Conservation (phyloP, 2,888 invertebrate genomes). For the Tigriopus californicus region DNA sequence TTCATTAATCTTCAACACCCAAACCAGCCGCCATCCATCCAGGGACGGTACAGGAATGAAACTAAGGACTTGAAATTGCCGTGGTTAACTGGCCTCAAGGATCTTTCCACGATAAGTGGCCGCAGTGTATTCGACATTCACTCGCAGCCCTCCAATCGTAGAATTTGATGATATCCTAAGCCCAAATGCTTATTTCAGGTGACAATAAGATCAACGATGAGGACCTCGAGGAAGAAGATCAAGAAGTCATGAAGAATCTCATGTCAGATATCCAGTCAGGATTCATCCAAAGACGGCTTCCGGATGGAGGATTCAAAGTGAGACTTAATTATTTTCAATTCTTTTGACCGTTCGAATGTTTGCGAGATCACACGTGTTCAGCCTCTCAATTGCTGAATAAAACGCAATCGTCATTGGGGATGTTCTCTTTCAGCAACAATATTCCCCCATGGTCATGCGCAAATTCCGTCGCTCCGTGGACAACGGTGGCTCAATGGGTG, state of each 20-base stretch:
- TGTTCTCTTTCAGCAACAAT: slow-evolving; percentile 15
- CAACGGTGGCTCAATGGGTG: neutral
- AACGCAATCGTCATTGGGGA: neutral
- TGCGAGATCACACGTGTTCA: neutral
- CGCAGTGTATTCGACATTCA: too few species aligned
- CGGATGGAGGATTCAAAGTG: slow-evolving; percentile 29
- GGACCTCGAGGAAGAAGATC: slow-evolving; percentile 1
- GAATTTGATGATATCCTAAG: too few species aligned
- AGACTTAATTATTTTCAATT: slow-evolving; percentile 18
- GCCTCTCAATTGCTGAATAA: neutral
- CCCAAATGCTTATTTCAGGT: too few species aligned
- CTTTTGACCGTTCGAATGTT: slow-evolving; percentile 10
- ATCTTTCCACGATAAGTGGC: too few species aligned
- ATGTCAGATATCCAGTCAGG: slow-evolving; percentile 51
- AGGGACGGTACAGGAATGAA: too few species aligned
- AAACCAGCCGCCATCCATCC: too few species aligned
- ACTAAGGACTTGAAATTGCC: too few species aligned
- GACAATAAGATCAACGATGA: too few species aligned
- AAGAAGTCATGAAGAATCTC: slow-evolving; percentile 51
- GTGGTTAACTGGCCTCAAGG: too few species aligned
- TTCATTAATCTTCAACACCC: too few species aligned
- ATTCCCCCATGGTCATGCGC: slow-evolving; percentile 24
- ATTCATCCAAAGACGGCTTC: slow-evolving; percentile 20
- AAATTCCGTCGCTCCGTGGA: slow-evolving; percentile 22
- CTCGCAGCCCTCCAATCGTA: too few species aligned